Percentiles rank a stretch among this genome's conserved stretches.
phyloP scores from a whole-genome alignment of 37 sponge, comb jelly and placozoan genomes.

The Agelas oroides region DNA sequence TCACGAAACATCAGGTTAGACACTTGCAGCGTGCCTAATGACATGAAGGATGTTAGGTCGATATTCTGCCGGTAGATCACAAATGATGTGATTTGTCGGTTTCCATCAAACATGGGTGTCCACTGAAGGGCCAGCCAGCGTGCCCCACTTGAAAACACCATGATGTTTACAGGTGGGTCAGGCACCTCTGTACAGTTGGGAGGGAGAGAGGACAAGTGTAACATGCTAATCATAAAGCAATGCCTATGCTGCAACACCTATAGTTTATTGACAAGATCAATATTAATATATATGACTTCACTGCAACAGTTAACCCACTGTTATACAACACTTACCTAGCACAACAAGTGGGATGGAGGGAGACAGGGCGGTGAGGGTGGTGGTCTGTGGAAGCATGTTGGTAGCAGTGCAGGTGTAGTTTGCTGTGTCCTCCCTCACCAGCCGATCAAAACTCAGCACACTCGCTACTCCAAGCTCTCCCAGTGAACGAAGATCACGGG shows the following conservation, averaged over 20 bases:
- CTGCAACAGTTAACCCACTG: too few species aligned
- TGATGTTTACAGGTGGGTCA: slow-evolving; percentile 52
- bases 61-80: slow-evolving; percentile 26
- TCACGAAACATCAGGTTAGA: neutral
- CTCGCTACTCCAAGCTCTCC: slow-evolving; percentile 50
- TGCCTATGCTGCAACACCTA: too few species aligned
- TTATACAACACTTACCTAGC: slow-evolving; percentile 63
- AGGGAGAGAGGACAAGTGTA: neutral
- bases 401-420: slow-evolving; percentile 69
- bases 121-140: slow-evolving; percentile 52
- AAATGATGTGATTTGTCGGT: slow-evolving; percentile 41
- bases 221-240: too few species aligned
- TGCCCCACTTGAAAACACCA: neutral
- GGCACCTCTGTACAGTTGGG: slow-evolving; percentile 58
- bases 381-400: slow-evolving; percentile 41
- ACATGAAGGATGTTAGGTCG: neutral
- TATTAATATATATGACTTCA: too few species aligned
- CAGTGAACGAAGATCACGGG: neutral
- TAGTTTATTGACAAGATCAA: too few species aligned
- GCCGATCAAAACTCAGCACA: slow-evolving; percentile 25
- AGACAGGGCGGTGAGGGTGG: slow-evolving; percentile 1
- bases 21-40: neutral
- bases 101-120: slow-evolving; percentile 68
- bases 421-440: slow-evolving; percentile 68
- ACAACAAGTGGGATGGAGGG: slow-evolving; percentile 30